Percentiles rank a stretch among this genome's conserved stretches.
phyloP scores from a whole-genome alignment of 2,888 invertebrate genomes.

The Drosophila peninsularis region DNA sequence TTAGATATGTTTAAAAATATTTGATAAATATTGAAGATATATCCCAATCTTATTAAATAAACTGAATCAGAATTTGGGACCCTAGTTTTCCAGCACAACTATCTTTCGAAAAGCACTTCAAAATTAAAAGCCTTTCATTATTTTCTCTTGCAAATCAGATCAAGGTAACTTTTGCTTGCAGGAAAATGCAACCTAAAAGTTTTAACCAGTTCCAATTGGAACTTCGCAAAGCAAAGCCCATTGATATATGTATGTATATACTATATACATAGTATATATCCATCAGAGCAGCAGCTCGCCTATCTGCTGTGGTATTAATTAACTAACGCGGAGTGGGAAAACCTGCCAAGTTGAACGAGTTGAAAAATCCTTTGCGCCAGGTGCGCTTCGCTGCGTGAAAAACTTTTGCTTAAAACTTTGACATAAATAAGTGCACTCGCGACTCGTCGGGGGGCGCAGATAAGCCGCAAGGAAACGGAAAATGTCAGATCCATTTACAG shows the following conservation, averaged over 20 bases:
- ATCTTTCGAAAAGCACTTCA: not conserved
- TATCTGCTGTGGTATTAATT: conserved; percentile 49
- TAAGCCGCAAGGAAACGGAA: conserved; percentile 31
- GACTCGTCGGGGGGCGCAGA: conserved; percentile 28
- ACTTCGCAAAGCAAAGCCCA: conserved; percentile 22
- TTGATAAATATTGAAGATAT: no score
- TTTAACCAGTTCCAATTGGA: conserved; percentile 50
- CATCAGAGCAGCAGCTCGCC: not conserved
- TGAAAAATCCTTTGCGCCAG: conserved; percentile 36
- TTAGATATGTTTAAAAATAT: no score
- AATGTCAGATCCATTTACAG: conserved; percentile 29
- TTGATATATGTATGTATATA: conserved; percentile 12
- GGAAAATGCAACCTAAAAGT: conserved; percentile 44
- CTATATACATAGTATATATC: not conserved
- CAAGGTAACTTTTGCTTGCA: not conserved
- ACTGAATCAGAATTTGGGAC: no score
- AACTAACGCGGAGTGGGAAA: conserved; percentile 16
- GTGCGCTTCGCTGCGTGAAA: conserved; percentile 36
- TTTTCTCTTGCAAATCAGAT: not conserved
- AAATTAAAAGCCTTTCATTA: not conserved
- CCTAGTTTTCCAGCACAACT: no score
- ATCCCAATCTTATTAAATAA: not conserved
- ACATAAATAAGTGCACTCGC: conserved; percentile 57
- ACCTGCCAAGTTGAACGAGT: conserved; percentile 33
- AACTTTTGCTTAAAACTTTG: conserved; percentile 49